Evolutionary conservation across 2,113 vertebrate species (phyloP).

Genomic region (Corythornis cristatus): DNA sequence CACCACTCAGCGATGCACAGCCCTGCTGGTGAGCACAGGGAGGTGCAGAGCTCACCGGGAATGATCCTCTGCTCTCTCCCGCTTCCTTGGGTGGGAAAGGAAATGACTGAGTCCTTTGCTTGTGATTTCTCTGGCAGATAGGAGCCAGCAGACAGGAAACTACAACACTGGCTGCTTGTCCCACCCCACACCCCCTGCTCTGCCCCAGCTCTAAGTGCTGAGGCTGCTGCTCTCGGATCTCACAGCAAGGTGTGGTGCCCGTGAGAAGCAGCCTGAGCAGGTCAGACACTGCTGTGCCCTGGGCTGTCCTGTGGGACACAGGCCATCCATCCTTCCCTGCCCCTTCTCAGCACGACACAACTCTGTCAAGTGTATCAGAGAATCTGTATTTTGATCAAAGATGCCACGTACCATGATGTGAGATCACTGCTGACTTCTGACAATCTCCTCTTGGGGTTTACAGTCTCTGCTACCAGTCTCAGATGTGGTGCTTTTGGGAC

Average conservation of each 20-base stretch:
- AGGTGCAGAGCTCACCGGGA: neutral
- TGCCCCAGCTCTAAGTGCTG: neutral
- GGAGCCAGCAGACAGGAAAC: neutral
- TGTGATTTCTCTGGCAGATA: slow-evolving; percentile 16
- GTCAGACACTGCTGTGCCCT: neutral
- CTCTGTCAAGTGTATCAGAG: neutral
- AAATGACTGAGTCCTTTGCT: neutral
- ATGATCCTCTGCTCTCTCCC: neutral
- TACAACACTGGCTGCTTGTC: neutral
- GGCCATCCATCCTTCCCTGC: neutral
- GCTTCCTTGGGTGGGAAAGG: slow-evolving; percentile 23
- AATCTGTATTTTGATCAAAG: neutral
- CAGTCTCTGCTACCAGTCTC: neutral
- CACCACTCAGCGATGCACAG: neutral
- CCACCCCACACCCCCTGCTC: neutral
- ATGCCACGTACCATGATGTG: fast-evolving
- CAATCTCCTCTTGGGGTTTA: neutral
- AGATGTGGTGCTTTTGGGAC: neutral
- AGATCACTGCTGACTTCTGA: neutral
- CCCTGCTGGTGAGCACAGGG: neutral
- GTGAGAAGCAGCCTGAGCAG: neutral
- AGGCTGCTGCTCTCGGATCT: neutral
- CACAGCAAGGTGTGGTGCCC: fast-evolving
- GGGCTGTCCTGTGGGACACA: fast-evolving
- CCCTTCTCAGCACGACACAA: neutral